Evolutionary conservation across 1,140 invertebrate genomes (phyloP).

Genomic region (Drosophila bocki): DNA sequence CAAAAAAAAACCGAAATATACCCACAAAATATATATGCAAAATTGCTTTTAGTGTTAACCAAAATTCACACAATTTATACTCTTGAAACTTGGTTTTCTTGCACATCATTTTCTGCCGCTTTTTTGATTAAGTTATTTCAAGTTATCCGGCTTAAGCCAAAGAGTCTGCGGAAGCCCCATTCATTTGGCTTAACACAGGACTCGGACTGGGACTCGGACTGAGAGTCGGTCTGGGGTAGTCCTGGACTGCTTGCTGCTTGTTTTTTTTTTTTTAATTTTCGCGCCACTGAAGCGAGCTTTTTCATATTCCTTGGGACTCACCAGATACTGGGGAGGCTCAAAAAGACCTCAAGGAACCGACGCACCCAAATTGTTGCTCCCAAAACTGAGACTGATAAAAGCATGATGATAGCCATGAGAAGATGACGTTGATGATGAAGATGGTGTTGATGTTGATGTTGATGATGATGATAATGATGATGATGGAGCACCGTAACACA

Average conservation of each 20-base stretch:
- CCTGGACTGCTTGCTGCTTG: background rate
- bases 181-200: conserved; percentile 6
- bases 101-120: background rate
- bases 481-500: conserved; percentile 10
- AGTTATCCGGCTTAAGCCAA: conserved; percentile 1
- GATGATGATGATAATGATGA: background rate
- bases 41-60: background rate
- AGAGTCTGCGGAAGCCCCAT: background rate
- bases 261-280: conserved; percentile 5
- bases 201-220: background rate
- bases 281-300: conserved; percentile 4
- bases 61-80: background rate
- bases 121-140: conserved; percentile 2
- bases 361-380: conserved; percentile 9
- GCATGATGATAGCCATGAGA: background rate
- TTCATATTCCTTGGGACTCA: background rate
- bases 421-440: background rate
- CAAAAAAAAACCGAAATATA: too few species aligned
- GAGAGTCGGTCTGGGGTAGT: too few species aligned
- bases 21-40: background rate
- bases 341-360: background rate
- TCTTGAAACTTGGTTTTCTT: background rate
- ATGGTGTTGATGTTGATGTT: background rate
- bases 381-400: background rate
- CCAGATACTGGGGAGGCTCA: background rate